phyloP scores from a whole-genome alignment of 2,113 vertebrate genomes.

The Brachypodius melanocephalos region DNA sequence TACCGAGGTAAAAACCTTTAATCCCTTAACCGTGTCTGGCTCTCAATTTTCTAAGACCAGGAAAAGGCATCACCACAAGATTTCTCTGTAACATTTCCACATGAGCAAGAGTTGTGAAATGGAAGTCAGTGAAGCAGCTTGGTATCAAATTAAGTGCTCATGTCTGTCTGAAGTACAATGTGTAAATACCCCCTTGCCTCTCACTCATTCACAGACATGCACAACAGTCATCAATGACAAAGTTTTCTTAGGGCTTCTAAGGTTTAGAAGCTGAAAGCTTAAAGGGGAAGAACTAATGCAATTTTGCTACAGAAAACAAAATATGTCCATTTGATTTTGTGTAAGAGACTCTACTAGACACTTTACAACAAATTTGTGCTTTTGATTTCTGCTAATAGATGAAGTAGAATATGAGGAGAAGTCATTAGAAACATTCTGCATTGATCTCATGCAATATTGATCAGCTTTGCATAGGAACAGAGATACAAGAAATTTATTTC shows the following conservation, averaged over 20 bases:
- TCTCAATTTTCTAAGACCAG: background rate
- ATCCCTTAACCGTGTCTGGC: accelerated
- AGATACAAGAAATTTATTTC: background rate
- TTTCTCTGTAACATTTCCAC: background rate
- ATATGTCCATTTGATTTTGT: background rate
- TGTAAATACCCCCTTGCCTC: accelerated
- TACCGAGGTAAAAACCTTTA: background rate
- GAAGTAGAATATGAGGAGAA: background rate
- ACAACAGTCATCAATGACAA: too few relatives aligned
- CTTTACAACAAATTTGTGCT: background rate
- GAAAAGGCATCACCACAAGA: background rate
- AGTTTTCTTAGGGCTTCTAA: background rate
- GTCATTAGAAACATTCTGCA: background rate
- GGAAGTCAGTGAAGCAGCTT: background rate
- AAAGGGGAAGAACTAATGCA: background rate
- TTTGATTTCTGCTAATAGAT: background rate
- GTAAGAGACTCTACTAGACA: background rate
- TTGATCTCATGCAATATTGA: background rate
- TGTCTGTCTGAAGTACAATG: background rate
- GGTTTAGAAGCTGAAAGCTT: background rate
- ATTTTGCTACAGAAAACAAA: background rate
- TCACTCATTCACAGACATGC: background rate
- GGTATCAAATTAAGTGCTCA: background rate
- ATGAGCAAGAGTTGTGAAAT: background rate
- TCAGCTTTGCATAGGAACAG: background rate